phyloP scores from a whole-genome alignment of 1,140 invertebrate species.

The Argopecten irradians region DNA sequence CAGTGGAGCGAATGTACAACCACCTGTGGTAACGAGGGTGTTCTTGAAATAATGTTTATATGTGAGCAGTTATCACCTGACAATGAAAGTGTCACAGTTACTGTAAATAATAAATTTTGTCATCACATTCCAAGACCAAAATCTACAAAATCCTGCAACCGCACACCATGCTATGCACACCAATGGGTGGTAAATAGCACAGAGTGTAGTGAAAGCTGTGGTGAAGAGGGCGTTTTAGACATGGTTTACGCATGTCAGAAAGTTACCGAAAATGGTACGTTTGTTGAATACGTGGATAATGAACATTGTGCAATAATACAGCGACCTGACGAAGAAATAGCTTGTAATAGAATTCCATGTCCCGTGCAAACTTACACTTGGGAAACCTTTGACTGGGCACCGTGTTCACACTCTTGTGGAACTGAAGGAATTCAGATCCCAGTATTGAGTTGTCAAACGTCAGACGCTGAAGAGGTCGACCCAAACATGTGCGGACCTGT shows the following conservation, averaged over 20 bases:
- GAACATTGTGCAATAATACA: background rate
- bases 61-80: slow-evolving; percentile 77
- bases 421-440: slow-evolving; percentile 33
- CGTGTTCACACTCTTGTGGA: slow-evolving; percentile 40
- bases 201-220: slow-evolving; percentile 24
- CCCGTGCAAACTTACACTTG: slow-evolving; percentile 24
- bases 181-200: slow-evolving; percentile 31
- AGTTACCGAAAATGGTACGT: slow-evolving; percentile 27
- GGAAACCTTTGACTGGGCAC: slow-evolving; percentile 35
- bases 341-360: slow-evolving; percentile 36
- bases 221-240: background rate
- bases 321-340: slow-evolving; percentile 12
- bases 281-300: background rate
- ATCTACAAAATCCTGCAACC: slow-evolving; percentile 28
- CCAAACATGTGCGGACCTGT: background rate
- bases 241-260: background rate
- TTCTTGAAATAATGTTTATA: slow-evolving; percentile 81
- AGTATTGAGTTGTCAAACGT: slow-evolving; percentile 36
- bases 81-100: slow-evolving; percentile 5
- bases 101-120: slow-evolving; percentile 23
- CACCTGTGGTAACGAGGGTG: slow-evolving; percentile 81
- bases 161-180: background rate
- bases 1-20: slow-evolving; percentile 62
- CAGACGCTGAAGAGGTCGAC: slow-evolving; percentile 25
- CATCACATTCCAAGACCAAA: slow-evolving; percentile 10